Base-by-base conservation (phyloP, 2,113 vertebrate genomes). In the Gopherus flavomarginatus region DNA sequence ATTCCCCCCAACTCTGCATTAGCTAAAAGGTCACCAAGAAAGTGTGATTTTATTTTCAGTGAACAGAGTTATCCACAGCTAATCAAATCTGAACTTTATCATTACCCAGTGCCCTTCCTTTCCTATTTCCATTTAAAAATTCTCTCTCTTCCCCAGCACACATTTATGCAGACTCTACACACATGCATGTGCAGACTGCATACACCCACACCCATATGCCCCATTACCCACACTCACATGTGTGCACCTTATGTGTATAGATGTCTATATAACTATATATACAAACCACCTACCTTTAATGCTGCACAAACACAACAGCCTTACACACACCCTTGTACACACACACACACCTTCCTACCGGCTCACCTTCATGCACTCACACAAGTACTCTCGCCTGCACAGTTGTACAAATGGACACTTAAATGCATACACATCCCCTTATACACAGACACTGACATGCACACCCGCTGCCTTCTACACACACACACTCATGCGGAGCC, bases 21-120 rank as follows among this genome's bases (percentile, higher is more conserved):
- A 97, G 86, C 88, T 96, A 88, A 98, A 98, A 98, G 98, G 97
- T 98, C 97, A 98, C 89, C 50, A 81, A 92, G 26, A 90, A 98
- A 98, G 92, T 92, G 85, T 86, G 88, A 95, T 11, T 96, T 92
- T 95, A 75, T 52, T 83, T 57, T 29, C 84, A 90, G 89, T 91
- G 91, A 98, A 92, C 83, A 95, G 88, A 85, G 84, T 90, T 95
- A 98, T 92, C 93, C 89, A 86, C 94, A 97, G 86, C 53, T 97
- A 98, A 98, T 97, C 96, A 98, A 97, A 97, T 93, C 80, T 97
- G 93, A 97, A 97, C 91, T 96, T 97, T 87, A 90, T 94, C 92
- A 88, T 56, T 96, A 83, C 90, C 94, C 57, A 0, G 2, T 72
- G 79, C 86, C 49, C 95, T 97, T 97, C 94, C 75, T 93, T 95